A percentile compares a stretch with the other conserved stretches of the same genome.
phyloP scores from a whole-genome alignment of 1,140 invertebrate genomes.

The Caenorhabditis briggsae region DNA sequence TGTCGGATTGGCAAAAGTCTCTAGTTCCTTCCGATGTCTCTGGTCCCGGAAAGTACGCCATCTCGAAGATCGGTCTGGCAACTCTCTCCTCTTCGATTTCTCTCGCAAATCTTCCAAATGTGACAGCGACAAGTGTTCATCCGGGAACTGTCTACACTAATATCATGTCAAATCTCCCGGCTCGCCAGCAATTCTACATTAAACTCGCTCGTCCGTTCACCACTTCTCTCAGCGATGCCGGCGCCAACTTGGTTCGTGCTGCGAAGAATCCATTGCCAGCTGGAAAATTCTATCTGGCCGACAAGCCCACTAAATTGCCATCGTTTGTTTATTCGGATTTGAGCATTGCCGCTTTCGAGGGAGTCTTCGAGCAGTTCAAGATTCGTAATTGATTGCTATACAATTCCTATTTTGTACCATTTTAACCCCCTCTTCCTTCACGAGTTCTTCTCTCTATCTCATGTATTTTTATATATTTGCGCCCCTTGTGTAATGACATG shows the following conservation, averaged over 20 bases:
- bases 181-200: constrained; percentile 43
- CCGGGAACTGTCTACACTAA: constrained; percentile 50
- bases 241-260: constrained; percentile 26
- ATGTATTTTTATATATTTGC: not conserved
- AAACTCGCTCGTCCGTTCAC: constrained; percentile 39
- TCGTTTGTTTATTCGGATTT: not conserved
- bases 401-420: not conserved
- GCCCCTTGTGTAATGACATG: not conserved
- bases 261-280: constrained; percentile 36
- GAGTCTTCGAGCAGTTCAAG: constrained; percentile 47
- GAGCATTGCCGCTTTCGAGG: constrained; percentile 27
- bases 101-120: not conserved
- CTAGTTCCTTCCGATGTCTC: constrained; percentile 31
- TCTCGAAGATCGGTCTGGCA: constrained; percentile 26
- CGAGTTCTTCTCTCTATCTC: constrained; percentile 41
- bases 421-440: not conserved
- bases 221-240: constrained; percentile 11
- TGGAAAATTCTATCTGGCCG: constrained; percentile 12
- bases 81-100: constrained; percentile 31
- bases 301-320: constrained; percentile 14
- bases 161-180: constrained; percentile 39
- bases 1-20: constrained; percentile 31
- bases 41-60: constrained; percentile 38
- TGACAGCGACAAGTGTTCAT: constrained; percentile 31
- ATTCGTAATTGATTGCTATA: constrained; percentile 3